phyloP scores from a whole-genome alignment of 2,888 invertebrate genomes.

The Ormyrus thymus region DNA sequence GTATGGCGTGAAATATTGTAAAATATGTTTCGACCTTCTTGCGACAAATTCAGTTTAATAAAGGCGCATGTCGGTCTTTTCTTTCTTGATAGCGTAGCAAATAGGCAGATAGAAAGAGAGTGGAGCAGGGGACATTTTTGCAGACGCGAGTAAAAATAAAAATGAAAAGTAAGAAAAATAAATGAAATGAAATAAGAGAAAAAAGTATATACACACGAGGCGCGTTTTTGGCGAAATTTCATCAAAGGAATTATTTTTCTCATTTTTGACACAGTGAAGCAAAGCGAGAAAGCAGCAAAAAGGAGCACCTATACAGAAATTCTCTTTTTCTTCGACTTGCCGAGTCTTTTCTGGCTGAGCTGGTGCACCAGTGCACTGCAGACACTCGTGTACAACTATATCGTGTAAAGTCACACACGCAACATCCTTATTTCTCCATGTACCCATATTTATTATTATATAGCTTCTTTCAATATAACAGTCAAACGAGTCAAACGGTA shows the following conservation, averaged over 20 bases:
- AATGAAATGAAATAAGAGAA: not conserved
- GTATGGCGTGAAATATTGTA: no score
- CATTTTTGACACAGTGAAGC: constrained; percentile 40
- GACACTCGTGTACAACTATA: not conserved
- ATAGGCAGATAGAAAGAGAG: no score
- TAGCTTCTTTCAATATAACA: constrained; percentile 52
- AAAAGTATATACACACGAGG: not conserved
- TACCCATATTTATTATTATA: constrained; percentile 4
- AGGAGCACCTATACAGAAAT: not conserved
- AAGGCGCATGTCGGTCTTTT: no score
- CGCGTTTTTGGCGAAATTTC: constrained; percentile 29
- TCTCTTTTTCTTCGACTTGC: constrained; percentile 26
- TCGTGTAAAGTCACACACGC: constrained; percentile 35
- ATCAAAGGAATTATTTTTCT: constrained; percentile 49
- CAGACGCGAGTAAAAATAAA: not conserved
- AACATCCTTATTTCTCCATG: constrained; percentile 25
- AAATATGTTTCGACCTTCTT: no score
- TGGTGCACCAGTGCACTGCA: constrained; percentile 29
- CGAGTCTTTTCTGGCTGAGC: constrained; percentile 16
- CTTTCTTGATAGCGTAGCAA: no score
- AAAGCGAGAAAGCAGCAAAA: constrained; percentile 25
- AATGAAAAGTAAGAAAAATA: no score
- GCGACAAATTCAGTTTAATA: no score
- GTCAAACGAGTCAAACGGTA: constrained; percentile 59
- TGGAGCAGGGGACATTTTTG: not conserved